Conservation (phyloP, 2,113 vertebrate species). For the Psilopsiagon aymara region DNA sequence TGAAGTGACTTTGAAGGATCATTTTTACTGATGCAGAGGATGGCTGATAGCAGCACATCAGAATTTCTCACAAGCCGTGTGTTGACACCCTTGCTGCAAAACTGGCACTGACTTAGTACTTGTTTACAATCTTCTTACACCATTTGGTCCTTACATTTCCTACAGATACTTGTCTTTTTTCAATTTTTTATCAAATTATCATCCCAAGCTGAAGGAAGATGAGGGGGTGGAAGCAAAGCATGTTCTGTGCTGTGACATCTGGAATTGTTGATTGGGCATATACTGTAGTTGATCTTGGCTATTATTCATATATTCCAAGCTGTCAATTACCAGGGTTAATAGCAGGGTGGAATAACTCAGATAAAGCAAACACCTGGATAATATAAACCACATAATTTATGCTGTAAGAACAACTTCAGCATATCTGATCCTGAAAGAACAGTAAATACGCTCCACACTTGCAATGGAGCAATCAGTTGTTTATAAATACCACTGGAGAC, state of each 20-base stretch:
- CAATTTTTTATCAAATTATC: neutral
- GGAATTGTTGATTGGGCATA: constrained; percentile 36
- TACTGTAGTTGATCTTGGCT: constrained; percentile 10
- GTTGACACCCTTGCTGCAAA: neutral
- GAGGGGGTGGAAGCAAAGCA: constrained; percentile 28
- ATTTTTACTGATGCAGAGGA: neutral
- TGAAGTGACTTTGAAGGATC: neutral
- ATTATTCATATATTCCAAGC: neutral
- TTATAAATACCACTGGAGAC: neutral
- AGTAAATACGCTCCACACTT: neutral
- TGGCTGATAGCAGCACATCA: neutral
- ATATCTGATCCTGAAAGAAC: neutral
- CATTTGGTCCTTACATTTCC: neutral
- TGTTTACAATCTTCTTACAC: neutral
- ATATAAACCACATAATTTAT: neutral
- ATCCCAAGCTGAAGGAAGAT: constrained; percentile 10
- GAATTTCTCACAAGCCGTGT: neutral
- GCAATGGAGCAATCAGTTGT: neutral
- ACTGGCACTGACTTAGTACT: neutral
- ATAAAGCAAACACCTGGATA: constrained; percentile 4
- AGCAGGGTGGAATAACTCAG: neutral
- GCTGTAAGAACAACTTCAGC: neutral
- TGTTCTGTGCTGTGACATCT: constrained; percentile 10
- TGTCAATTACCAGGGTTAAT: neutral
- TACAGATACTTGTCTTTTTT: neutral